Evolutionary conservation across 2,888 invertebrate species (phyloP), one percentile per base, ranked within the genome.

Genomic region (Empis livida): DNA sequence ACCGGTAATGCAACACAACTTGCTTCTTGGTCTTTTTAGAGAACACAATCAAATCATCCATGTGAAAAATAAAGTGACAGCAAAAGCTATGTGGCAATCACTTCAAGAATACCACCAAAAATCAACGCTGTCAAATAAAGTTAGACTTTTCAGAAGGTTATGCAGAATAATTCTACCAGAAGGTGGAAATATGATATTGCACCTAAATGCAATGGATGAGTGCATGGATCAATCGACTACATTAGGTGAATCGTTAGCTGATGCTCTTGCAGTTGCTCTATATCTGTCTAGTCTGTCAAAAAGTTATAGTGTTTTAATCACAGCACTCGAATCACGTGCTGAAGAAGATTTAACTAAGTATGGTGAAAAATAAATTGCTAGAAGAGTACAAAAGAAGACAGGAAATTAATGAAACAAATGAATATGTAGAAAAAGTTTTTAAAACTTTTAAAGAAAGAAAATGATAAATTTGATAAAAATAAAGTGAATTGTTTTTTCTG

Each of bases 321-420:
- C 43, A 13, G 35, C 43, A 17, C 39, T 47, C 11, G 47, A 43
- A 39, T 30, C 43, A 32, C 47, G 40, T 27, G 10, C 32, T 13
- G 39, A 43, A 38, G 30, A 23, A 1, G 31, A 43, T 20, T 38
- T 14, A n/a, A 51, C 48, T 27, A 51, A 46, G 47, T 14, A 49
- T 53, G 30, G 49, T 49, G 38, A 45, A 50, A 44, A 45, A 51
- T 30, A 48, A 39, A 32, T 16, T 51, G 2, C 46, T 51, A 11
- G 50, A 46, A 10, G 50, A 50, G 16, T 49, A 46, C 40, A 42
- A 47, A 42, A 15, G 46, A 31, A 39, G 46, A 17, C 39, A 47
- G 14, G 45, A 51, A 42, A 47, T 31, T 14, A 23, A 45, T 44
- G 23, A 32, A 39, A n/a, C 16, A 40, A 42, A 20, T 10, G 14